phyloP scores from a whole-genome alignment of 2,113 vertebrate genomes.

The Naja naja region DNA sequence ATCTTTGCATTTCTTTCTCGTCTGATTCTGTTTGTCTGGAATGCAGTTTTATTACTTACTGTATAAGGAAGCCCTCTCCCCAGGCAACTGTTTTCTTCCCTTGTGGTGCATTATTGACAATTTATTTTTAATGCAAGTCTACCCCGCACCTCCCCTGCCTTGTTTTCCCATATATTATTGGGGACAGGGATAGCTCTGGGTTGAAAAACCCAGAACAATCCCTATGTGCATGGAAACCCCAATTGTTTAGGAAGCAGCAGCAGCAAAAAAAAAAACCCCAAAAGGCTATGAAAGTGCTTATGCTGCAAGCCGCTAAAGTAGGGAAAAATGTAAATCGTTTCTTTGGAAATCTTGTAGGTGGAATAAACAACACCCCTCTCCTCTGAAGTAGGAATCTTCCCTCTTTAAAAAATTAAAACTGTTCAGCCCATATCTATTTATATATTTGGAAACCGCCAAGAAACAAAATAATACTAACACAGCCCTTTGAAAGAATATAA shows the following conservation, averaged over 20 bases:
- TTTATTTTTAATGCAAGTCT: neutral
- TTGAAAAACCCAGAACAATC: neutral
- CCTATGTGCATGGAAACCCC: neutral
- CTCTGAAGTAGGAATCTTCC: neutral
- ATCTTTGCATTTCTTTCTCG: neutral
- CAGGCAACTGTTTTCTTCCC: neutral
- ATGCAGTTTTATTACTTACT: neutral
- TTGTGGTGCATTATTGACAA: neutral
- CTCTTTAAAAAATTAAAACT: neutral
- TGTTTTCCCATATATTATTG: neutral
- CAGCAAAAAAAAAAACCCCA: neutral
- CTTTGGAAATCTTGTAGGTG: neutral
- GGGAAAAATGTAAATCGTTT: too few relatives aligned
- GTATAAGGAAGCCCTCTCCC: neutral
- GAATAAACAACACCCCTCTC: neutral
- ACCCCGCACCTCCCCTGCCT: neutral
- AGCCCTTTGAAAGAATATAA: neutral
- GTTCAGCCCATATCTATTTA: neutral
- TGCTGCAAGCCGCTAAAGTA: neutral
- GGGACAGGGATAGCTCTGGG: neutral
- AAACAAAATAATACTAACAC: neutral
- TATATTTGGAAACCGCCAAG: neutral
- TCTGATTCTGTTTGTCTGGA: neutral
- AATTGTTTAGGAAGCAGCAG: neutral
- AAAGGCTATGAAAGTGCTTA: neutral